phyloP scores from a whole-genome alignment of 2,888 invertebrate species.

The Cheilosia urbana region DNA sequence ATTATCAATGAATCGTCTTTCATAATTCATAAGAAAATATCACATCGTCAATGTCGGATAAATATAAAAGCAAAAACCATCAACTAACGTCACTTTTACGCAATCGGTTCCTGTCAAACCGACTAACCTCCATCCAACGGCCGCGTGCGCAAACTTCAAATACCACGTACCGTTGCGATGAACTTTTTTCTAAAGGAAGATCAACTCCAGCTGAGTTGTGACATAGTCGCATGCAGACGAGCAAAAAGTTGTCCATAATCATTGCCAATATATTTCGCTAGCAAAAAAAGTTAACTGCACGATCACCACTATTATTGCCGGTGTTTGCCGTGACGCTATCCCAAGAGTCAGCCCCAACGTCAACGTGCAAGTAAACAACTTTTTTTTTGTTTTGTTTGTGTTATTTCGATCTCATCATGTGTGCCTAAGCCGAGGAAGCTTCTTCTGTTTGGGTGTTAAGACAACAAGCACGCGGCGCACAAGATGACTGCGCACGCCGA shows the following conservation, averaged over 20 bases:
- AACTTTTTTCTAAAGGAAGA: constrained; percentile 21
- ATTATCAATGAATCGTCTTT: background rate
- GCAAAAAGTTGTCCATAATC: constrained; percentile 34
- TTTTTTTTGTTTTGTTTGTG: background rate
- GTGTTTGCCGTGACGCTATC: constrained; percentile 30
- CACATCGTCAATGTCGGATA: constrained; percentile 7
- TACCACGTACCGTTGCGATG: background rate
- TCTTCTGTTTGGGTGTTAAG: constrained; percentile 51
- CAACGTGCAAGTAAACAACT: constrained; percentile 22
- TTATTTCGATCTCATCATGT: constrained; percentile 29
- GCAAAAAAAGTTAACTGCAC: constrained; percentile 40
- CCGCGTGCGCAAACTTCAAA: constrained; percentile 10
- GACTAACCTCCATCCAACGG: constrained; percentile 23
- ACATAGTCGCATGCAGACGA: background rate
- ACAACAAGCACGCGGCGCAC: constrained; percentile 40
- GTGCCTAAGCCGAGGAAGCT: constrained; percentile 42
- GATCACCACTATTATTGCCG: constrained; percentile 53
- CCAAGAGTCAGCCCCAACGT: constrained; percentile 41
- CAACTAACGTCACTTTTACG: constrained; percentile 14
- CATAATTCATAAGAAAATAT: background rate
- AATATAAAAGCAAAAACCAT: background rate
- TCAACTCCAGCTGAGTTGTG: constrained; percentile 31
- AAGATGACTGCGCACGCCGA: constrained; percentile 27
- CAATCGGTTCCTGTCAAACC: constrained; percentile 40
- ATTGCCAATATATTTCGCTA: constrained; percentile 50